These are phyloP conservation scores for Diaprepes abbreviatus DNA, from an alignment of 2,888 invertebrate genomes.

Conservation along the genomic window DNA sequence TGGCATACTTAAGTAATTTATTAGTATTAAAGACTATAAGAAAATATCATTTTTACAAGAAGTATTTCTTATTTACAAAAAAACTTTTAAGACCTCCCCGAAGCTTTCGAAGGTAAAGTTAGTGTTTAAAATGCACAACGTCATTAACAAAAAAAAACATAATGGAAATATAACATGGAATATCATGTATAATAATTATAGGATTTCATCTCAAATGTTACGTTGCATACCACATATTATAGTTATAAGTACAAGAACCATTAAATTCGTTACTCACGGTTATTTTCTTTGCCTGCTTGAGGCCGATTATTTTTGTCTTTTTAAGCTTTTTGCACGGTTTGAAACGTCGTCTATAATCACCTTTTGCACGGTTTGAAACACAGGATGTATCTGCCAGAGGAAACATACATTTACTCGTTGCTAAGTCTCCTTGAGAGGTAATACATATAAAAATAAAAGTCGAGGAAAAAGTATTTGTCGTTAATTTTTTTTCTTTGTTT, in stretches of 20 bases:
- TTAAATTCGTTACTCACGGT: conserved; percentile 19
- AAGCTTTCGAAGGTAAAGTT: neutral
- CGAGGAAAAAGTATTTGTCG: too few species aligned
- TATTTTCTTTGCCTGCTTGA: conserved; percentile 18
- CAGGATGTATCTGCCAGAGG: conserved; percentile 19
- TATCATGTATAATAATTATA: conserved; percentile 13
- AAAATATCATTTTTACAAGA: too few species aligned
- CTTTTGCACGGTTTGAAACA: conserved; percentile 7
- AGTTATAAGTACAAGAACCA: conserved; percentile 1
- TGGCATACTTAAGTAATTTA: too few species aligned
- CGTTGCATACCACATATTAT: conserved; percentile 6
- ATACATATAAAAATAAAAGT: conserved; percentile 1
- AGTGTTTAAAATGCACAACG: neutral
- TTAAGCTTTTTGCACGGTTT: neutral
- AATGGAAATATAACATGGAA: neutral
- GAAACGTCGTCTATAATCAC: conserved; percentile 20
- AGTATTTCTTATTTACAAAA: too few species aligned
- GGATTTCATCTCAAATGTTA: neutral
- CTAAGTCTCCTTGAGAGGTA: conserved; percentile 2
- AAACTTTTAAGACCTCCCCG: neutral
- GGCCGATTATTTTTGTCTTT: conserved; percentile 13
- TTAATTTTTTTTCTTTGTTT: too few species aligned
- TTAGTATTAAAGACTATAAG: too few species aligned
- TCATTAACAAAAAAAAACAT: neutral
- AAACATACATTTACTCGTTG: conserved; percentile 2